Base-by-base conservation (phyloP, 2,113 vertebrate genomes). In the Solea senegalensis region DNA sequence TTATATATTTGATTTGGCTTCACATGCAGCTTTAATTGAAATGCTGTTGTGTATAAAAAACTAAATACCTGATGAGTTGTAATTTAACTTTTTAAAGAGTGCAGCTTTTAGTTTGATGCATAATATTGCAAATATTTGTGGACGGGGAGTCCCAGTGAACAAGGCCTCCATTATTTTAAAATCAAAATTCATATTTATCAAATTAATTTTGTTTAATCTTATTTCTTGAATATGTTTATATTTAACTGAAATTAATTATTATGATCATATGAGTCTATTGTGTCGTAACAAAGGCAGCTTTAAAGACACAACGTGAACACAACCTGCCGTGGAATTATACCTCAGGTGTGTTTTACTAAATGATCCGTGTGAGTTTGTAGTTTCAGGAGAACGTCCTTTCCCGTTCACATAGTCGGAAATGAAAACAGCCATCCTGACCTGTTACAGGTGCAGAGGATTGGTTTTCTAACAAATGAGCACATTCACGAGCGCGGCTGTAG, bases 401-500 rank as follows among this genome's bases (percentile, higher is more conserved):
- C 3, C 5, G 34, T 34, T 34, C 9, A 50, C 16, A 69, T 60
- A 76, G 72, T 76, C 72, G 21, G 14, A 69, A 39, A 6, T 13
- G 16, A 72, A 52, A 58, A 76, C 39, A 43, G 13, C 26, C 57
- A 55, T 61, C 56, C 60, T 50, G 45, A 56, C 64, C 28, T 65
- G 60, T 54, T 34, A 34, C 34, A 34, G 34, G 34, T 73, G 57
- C 28, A 46, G 12, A 44, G 48, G 11, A 62, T 49, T 43, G 34
- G 39, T 69, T 77, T 56, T 61, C 59, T 28, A 21, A 41, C 59
- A 63, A 81, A 67, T 67, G 40, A 62, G 62, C 27, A 14, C 16
- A n/a, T 8, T 49, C 10, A 3, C 5, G 48, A 3, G 34, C 5
- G 34, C n/a, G 43, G 43, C 43, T 34, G 34, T 34, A 34, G 34